Conservation (phyloP, 2,797 vertebrate species). For the Buphagus erythrorhynchus region DNA sequence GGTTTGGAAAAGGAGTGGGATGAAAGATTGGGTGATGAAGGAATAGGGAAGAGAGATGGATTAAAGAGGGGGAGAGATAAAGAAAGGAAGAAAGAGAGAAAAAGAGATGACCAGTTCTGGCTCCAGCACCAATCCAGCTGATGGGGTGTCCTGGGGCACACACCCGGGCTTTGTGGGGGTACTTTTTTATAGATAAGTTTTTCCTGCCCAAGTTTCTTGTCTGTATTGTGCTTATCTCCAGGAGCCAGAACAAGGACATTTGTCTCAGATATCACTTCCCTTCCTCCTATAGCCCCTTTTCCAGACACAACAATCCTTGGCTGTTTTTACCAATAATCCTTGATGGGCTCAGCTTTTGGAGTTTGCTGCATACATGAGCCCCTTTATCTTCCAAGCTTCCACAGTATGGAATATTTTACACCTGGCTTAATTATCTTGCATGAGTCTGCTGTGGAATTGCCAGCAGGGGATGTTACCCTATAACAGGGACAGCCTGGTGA, state of each 20-base stretch:
- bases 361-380: neutral
- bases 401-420: neutral
- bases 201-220: accelerated
- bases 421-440: neutral
- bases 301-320: neutral
- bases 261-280: neutral
- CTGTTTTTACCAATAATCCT: neutral
- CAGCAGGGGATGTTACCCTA: neutral
- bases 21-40: neutral
- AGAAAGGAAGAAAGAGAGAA: neutral
- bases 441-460: neutral
- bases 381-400: neutral
- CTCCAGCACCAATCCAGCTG: accelerated
- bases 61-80: neutral
- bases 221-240: neutral
- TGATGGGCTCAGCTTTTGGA: neutral
- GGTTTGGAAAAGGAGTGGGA: neutral
- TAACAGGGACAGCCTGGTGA: neutral
- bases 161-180: neutral
- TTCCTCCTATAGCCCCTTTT: neutral
- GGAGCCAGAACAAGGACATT: neutral
- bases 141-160: neutral
- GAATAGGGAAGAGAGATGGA: neutral
- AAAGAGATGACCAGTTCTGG: neutral
- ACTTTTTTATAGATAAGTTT: neutral